Conservation (phyloP, 1,140 invertebrate genomes). For the Drosophila seguyi region DNA sequence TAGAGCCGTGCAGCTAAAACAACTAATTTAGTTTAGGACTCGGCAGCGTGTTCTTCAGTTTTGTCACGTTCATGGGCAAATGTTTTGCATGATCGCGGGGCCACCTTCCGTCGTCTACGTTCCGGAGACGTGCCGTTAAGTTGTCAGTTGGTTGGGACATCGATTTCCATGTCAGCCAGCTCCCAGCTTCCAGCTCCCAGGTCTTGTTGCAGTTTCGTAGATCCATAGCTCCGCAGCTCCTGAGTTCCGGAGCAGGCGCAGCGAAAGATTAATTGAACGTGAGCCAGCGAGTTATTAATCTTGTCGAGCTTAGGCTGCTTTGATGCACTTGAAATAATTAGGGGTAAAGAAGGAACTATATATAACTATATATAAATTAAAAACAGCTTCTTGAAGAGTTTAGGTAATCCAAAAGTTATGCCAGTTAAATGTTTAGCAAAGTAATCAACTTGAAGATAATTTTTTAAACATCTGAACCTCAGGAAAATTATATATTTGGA, state of each 20-base stretch:
- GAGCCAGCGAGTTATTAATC: conserved; percentile 81
- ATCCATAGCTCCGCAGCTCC: background rate
- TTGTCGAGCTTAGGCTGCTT: conserved; percentile 65
- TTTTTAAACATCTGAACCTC: background rate
- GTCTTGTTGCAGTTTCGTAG: conserved; percentile 32
- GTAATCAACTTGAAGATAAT: background rate
- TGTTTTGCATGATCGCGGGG: conserved; percentile 51
- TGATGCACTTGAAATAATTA: conserved; percentile 12
- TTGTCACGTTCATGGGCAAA: conserved; percentile 80
- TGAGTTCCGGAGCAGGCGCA: conserved; percentile 22
- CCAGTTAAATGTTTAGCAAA: background rate
- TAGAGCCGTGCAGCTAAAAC: conserved; percentile 72
- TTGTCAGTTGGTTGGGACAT: conserved; percentile 61
- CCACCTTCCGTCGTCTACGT: conserved; percentile 16
- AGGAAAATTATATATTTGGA: background rate
- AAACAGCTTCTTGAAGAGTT: background rate
- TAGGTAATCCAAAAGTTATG: background rate
- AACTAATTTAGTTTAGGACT: conserved; percentile 77
- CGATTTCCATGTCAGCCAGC: conserved; percentile 42
- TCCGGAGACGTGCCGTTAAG: conserved; percentile 74
- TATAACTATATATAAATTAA: too few relatives aligned
- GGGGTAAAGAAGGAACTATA: rapidly evolving
- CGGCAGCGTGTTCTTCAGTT: conserved; percentile 69
- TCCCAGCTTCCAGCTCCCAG: conserved; percentile 16
- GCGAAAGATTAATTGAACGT: conserved; percentile 83